Evolutionary conservation across 2,888 invertebrate genomes (phyloP).

Genomic region (Amphipyra berbera): DNA sequence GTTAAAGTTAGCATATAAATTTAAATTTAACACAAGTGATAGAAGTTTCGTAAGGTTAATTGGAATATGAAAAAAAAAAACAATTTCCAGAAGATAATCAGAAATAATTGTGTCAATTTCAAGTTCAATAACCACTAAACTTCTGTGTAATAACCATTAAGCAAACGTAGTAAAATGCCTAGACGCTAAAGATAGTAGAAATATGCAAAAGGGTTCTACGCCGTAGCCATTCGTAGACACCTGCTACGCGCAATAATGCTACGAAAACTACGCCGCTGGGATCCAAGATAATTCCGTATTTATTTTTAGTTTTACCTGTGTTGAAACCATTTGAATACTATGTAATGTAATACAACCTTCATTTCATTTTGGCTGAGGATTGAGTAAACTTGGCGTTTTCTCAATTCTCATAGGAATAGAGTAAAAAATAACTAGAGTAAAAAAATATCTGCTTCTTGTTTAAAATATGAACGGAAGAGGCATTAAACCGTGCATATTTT

Average conservation of each 20-base stretch:
- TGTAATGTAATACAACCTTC: constrained; percentile 1
- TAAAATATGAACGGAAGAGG: constrained; percentile 16
- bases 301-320: constrained; percentile 35
- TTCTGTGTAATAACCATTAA: background rate
- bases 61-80: too few species aligned
- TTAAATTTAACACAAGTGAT: too few species aligned
- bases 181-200: constrained; percentile 39
- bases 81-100: too few species aligned
- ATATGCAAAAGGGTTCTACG: constrained; percentile 58
- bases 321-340: constrained; percentile 23
- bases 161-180: constrained; percentile 5
- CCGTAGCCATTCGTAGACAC: constrained; percentile 56
- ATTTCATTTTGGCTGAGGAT: too few species aligned
- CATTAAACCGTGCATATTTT: constrained; percentile 15
- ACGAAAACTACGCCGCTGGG: constrained; percentile 52
- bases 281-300: constrained; percentile 38
- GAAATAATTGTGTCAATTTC: too few species aligned
- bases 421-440: constrained; percentile 3
- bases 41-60: too few species aligned
- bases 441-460: constrained; percentile 10
- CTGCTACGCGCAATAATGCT: constrained; percentile 56
- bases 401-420: too few species aligned
- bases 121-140: too few species aligned
- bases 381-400: too few species aligned
- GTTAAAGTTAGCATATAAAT: too few species aligned